These are phyloP conservation scores for Platalea minor DNA, from an alignment of 2,797 vertebrate genomes.

Conservation along the genomic window DNA sequence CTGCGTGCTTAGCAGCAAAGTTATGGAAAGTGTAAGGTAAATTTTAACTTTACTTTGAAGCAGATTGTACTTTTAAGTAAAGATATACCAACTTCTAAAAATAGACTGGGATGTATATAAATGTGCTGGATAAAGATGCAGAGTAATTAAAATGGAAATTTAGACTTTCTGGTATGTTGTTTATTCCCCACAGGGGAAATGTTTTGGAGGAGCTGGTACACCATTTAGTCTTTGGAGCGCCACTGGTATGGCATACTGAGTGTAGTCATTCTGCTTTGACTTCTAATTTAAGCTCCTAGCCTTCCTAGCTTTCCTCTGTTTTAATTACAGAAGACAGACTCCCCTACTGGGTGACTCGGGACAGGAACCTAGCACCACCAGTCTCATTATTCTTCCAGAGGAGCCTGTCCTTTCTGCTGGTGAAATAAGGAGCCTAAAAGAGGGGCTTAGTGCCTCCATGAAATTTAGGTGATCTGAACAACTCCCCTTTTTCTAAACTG, in stretches of 20 bases:
- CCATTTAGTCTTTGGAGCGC: not conserved
- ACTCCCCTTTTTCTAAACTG: not conserved
- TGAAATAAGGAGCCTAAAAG: not conserved
- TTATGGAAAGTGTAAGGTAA: not conserved
- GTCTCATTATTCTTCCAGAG: not conserved
- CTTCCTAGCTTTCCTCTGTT: not conserved
- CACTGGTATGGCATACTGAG: not conserved
- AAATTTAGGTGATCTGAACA: not conserved
- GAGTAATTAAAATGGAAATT: conserved; percentile 26
- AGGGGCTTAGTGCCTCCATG: fast-evolving
- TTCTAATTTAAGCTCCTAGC: not conserved
- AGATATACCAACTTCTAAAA: not conserved
- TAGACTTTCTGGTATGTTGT: not conserved
- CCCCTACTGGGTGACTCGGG: not conserved
- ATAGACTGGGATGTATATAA: not conserved
- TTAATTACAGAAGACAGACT: not conserved
- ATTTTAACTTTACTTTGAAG: not conserved
- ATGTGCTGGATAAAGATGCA: not conserved
- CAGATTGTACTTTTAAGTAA: conserved; percentile 4
- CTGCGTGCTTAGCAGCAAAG: not conserved
- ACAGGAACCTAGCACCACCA: not conserved
- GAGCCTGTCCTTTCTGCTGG: not conserved
- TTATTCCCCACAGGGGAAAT: not conserved
- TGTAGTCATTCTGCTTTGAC: not conserved
- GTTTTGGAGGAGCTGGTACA: not conserved